A percentile compares a stretch with the other conserved stretches of the same genome.
These are phyloP conservation scores for Anoplophora glabripennis DNA, from an alignment of 1,140 invertebrate species.

Conservation along the genomic window DNA sequence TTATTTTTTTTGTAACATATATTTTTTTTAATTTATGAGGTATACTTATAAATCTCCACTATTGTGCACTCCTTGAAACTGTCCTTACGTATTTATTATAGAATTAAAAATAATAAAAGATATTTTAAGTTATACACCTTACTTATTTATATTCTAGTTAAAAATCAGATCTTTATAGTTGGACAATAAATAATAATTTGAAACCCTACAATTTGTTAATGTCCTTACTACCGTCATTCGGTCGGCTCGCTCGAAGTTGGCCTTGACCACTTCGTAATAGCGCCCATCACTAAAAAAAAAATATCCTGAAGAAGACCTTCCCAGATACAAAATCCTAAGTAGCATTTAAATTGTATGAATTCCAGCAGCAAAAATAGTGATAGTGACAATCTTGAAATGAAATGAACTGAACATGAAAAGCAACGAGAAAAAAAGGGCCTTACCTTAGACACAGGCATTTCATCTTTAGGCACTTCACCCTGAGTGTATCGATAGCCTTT, in stretches of 20 bases:
- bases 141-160: constrained; percentile 58
- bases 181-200: constrained; percentile 84
- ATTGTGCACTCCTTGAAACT: constrained; percentile 11
- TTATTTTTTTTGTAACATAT: background rate
- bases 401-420: background rate
- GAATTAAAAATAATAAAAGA: constrained; percentile 8
- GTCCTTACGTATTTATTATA: constrained; percentile 16
- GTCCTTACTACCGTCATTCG: constrained; percentile 93
- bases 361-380: no score
- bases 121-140: constrained; percentile 15
- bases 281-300: constrained; percentile 85
- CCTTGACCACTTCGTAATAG: constrained; percentile 99
- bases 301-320: background rate
- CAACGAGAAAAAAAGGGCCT: constrained; percentile 16
- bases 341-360: no score
- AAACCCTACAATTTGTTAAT: constrained; percentile 87
- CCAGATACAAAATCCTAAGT: no score
- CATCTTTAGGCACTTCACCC: constrained; percentile 85
- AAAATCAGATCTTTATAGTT: constrained; percentile 95
- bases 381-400: no score
- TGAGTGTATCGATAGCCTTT: constrained; percentile 88
- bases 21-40: background rate
- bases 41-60: background rate
- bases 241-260: constrained; percentile 98
- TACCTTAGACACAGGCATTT: constrained; percentile 81